Evolutionary conservation across 1,140 invertebrate genomes (phyloP).

Genomic region (Marisa cornuarietis): DNA sequence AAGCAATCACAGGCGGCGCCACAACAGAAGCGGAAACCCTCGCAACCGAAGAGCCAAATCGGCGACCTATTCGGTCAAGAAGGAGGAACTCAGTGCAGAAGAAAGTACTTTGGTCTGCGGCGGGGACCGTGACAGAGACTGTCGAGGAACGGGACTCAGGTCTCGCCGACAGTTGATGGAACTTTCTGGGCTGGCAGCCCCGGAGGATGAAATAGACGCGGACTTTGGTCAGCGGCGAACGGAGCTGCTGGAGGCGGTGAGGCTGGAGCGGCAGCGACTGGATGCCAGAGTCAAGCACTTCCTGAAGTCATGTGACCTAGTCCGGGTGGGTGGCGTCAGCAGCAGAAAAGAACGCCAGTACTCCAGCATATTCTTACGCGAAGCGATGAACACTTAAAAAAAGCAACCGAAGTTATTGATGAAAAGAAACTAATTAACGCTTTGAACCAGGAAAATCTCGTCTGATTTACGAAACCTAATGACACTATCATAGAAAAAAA

Average conservation of each 20-base stretch:
- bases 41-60: no score
- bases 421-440: no score
- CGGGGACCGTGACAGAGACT: neutral
- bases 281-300: conserved; percentile 3
- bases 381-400: neutral
- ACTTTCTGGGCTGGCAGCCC: neutral
- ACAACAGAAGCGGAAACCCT: no score
- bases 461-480: no score
- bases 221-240: neutral
- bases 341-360: conserved; percentile 1
- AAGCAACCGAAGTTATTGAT: no score
- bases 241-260: neutral
- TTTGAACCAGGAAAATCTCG: no score
- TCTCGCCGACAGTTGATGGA: conserved; percentile 12
- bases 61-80: no score
- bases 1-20: no score
- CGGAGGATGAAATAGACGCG: neutral
- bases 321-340: conserved; percentile 8
- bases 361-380: neutral
- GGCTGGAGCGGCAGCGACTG: conserved; percentile 7
- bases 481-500: no score
- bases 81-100: no score
- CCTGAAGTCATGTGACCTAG: conserved; percentile 8
- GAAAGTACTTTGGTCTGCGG: conserved; percentile 2
- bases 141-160: neutral